Base-by-base conservation (phyloP, 2,113 vertebrate genomes). In the Vombatus ursinus region DNA sequence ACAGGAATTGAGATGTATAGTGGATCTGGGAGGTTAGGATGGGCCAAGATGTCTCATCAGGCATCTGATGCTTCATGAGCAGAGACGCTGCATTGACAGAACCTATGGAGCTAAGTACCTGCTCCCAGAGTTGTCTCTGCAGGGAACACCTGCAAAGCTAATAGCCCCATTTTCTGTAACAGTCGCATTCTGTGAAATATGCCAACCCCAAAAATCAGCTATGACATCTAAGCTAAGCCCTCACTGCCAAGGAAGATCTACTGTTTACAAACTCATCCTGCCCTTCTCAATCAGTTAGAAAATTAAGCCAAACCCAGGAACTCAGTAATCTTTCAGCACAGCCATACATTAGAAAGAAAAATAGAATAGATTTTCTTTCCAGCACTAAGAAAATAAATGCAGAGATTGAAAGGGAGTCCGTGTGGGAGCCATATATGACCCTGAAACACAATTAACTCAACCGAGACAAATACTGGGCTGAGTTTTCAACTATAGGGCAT, bases 381-480 rank as follows among this genome's bases (percentile, higher is more conserved):
- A 93, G 61, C 11, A 93, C 89, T 68, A 89, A 92, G 48, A 91
- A 97, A 95, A 84, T 24, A 53, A 94, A 92, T 96, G 84, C 92
- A n/a, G 12, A 0, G 52, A 31, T 96, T 97, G 50, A 97, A 96
- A 97, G 95, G 50, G 31, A 95, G 19, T 48, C 44, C 54, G 97
- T 91, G 52, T 89, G 25, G 93, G 93, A 96, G 50, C 31, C 44
- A 44, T 0, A 14, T 16, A 16, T 93, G 54, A 97, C 93, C 22
- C 8, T 57, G 95, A 54, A 37, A 44, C 57, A 51, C 89, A 94
- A 47, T 68, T 94, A 97, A 96, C 93, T 50, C 54, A 9, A 94
- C 48, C 91, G 96, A 97, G 93, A 96, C 8, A 96, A 97, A 97
- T 47, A 48, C 31, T 93, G 9, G 31, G 92, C 92, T 48, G 94